Percentiles rank a stretch among this genome's conserved stretches.
These are phyloP conservation scores for Hozukius guyotensis DNA, from an alignment of 2,797 vertebrate genomes.

Conservation along the genomic window DNA sequence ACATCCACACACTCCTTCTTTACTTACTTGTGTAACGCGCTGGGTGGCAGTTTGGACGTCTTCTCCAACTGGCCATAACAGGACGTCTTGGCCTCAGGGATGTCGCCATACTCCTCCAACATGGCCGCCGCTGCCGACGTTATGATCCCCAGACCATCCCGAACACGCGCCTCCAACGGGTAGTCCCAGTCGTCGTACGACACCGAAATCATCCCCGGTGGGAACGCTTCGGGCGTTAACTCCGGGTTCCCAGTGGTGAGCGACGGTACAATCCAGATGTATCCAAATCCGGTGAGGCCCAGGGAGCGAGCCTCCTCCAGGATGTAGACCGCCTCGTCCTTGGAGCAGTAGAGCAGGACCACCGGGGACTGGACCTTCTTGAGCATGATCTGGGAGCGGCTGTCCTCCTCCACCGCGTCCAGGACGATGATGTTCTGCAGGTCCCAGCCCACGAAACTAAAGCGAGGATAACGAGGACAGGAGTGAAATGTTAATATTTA, in stretches of 20 bases:
- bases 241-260: slow-evolving; percentile 94
- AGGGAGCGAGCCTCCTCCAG: slow-evolving; percentile 95
- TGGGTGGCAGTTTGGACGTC: slow-evolving; percentile 85
- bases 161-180: slow-evolving; percentile 90
- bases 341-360: slow-evolving; percentile 95
- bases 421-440: slow-evolving; percentile 93
- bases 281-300: slow-evolving; percentile 94
- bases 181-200: slow-evolving; percentile 99
- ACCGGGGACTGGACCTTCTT: slow-evolving; percentile 98
- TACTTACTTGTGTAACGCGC: slow-evolving; percentile 93
- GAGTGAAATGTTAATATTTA: slow-evolving; percentile 55
- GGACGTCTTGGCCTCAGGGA: slow-evolving; percentile 93
- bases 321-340: slow-evolving; percentile 93
- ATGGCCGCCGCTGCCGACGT: slow-evolving; percentile 93
- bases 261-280: slow-evolving; percentile 98
- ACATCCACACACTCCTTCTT: not conserved
- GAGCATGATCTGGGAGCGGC: slow-evolving; percentile 92
- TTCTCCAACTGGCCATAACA: slow-evolving; percentile 93
- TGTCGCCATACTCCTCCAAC: slow-evolving; percentile 93
- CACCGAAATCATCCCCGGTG: slow-evolving; percentile 94
- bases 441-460: slow-evolving; percentile 96
- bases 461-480: slow-evolving; percentile 41
- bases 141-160: slow-evolving; percentile 96
- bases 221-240: slow-evolving; percentile 91
- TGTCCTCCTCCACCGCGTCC: slow-evolving; percentile 92